Percentiles rank a stretch among this genome's conserved stretches.
These are phyloP conservation scores for Hymenopus coronatus DNA, from an alignment of 2,888 invertebrate species.

Conservation along the genomic window DNA sequence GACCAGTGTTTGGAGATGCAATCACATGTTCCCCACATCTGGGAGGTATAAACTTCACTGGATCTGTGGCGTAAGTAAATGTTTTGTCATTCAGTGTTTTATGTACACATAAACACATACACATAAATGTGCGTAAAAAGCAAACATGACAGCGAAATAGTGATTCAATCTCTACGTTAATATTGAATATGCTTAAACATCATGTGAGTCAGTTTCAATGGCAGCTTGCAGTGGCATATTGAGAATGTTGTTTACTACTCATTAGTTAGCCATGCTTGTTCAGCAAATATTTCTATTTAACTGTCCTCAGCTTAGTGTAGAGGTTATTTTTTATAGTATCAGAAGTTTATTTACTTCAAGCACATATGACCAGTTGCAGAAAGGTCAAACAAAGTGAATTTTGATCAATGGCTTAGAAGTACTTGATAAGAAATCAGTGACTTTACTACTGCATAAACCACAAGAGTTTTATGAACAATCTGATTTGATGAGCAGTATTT, in stretches of 20 bases:
- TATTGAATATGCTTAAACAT: neutral
- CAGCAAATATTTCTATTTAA: neutral
- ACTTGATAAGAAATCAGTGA: too few species aligned
- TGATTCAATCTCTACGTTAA: neutral
- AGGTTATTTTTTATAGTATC: neutral
- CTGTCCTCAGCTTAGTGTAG: neutral
- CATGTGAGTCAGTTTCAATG: neutral
- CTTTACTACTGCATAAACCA: too few species aligned
- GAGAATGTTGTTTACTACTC: neutral
- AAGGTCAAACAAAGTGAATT: too few species aligned
- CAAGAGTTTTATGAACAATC: too few species aligned
- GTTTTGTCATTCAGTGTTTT: neutral
- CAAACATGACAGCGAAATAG: neutral
- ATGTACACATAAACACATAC: neutral
- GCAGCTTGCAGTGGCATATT: neutral
- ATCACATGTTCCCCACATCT: slow-evolving; percentile 82
- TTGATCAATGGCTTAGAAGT: too few species aligned
- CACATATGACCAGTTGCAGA: too few species aligned
- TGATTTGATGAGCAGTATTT: too few species aligned
- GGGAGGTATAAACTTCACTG: slow-evolving; percentile 96
- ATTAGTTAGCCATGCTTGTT: neutral
- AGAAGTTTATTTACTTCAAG: neutral
- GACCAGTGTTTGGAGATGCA: slow-evolving; percentile 90
- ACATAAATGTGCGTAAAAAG: neutral
- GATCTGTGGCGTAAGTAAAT: slow-evolving; percentile 79